These are phyloP conservation scores for Hirtodrosophila alboralis DNA, from an alignment of 2,888 invertebrate species.

Conservation along the genomic window DNA sequence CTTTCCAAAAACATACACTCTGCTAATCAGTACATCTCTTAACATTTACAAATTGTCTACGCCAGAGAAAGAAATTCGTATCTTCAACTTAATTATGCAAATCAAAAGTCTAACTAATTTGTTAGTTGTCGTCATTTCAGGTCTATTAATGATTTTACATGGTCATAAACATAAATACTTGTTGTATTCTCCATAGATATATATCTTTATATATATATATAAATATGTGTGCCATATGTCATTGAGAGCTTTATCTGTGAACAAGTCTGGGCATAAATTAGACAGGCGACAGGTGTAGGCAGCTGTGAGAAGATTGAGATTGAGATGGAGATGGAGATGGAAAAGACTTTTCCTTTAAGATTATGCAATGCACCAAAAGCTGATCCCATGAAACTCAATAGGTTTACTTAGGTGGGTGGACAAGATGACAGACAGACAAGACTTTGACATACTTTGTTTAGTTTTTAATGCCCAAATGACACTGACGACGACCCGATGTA, in stretches of 20 bases:
- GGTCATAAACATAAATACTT: conserved; percentile 53
- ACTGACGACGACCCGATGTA: conserved; percentile 35
- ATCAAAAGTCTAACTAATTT: conserved; percentile 67
- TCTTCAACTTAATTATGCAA: conserved; percentile 71
- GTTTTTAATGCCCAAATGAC: conserved; percentile 57
- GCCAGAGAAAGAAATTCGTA: conserved; percentile 26
- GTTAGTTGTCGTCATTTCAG: conserved; percentile 65
- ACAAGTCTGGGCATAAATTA: conserved; percentile 64
- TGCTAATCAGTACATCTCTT: conserved; percentile 33
- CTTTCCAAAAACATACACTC: background rate
- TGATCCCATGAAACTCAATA: conserved; percentile 48
- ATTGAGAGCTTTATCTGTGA: conserved; percentile 37
- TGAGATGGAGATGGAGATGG: conserved; percentile 11
- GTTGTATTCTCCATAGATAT: conserved; percentile 9
- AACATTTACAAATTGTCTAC: conserved; percentile 35
- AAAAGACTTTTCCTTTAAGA: conserved; percentile 3
- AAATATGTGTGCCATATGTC: conserved; percentile 42
- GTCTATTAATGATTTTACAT: conserved; percentile 67
- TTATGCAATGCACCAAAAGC: background rate
- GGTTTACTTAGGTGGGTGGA: conserved; percentile 45
- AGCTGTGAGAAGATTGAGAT: conserved; percentile 61
- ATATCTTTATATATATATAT: conserved; percentile 11
- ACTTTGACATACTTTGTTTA: conserved; percentile 56
- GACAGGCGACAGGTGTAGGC: conserved; percentile 71
- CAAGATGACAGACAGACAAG: conserved; percentile 34